Conservation (phyloP, 2,797 vertebrate genomes). For the Glossophaga mutica region DNA sequence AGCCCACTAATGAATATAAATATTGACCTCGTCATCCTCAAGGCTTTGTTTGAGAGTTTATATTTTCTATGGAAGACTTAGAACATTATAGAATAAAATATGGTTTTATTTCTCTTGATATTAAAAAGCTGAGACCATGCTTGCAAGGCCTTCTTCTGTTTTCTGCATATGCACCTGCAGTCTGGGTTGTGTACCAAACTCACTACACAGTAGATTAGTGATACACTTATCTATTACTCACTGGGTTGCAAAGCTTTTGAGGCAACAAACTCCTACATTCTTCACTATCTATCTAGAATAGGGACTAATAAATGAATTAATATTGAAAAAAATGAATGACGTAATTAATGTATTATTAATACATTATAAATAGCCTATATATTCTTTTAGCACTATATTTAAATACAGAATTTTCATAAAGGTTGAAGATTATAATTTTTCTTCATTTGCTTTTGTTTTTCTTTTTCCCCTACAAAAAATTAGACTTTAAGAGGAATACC, state of each 20-base stretch:
- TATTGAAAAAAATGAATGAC: neutral
- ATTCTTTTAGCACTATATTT: neutral
- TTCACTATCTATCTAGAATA: neutral
- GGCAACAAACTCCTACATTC: neutral
- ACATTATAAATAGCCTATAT: neutral
- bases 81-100: neutral
- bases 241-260: neutral
- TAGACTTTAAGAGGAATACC: neutral
- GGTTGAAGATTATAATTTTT: neutral
- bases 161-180: rapidly evolving
- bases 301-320: neutral
- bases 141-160: rapidly evolving
- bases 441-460: neutral
- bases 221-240: neutral
- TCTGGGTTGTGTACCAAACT: neutral
- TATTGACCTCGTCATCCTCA: neutral
- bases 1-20: rapidly evolving
- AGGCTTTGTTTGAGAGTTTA: neutral
- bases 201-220: rapidly evolving
- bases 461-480: neutral
- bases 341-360: neutral
- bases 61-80: neutral
- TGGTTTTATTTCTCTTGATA: neutral
- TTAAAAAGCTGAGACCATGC: rapidly evolving
- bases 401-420: neutral